Evolutionary conservation across 37 sponge, comb jelly and placozoan genomes (phyloP).

Genomic region (Halisarca cf. caerulea): DNA sequence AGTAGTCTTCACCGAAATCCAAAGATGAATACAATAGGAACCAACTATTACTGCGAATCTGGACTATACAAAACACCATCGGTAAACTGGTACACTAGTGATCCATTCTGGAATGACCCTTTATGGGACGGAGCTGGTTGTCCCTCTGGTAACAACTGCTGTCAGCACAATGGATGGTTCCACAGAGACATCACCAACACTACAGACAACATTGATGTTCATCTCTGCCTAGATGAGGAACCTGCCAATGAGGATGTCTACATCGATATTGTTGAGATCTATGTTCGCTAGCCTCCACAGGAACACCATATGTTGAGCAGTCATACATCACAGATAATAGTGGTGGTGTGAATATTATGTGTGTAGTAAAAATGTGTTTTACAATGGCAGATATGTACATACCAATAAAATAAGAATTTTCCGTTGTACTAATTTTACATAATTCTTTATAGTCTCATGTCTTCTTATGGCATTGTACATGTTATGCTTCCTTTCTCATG

Average conservation of each 20-base stretch:
- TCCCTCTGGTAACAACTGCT: slow-evolving; percentile 2
- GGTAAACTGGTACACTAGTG: neutral
- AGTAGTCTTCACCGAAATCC: neutral
- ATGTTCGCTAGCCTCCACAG: neutral
- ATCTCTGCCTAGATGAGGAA: neutral
- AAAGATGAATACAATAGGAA: neutral
- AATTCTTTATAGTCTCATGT: neutral
- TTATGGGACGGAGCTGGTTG: slow-evolving; percentile 2
- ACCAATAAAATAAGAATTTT: too few relatives aligned
- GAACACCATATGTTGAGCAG: neutral
- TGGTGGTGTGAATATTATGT: neutral
- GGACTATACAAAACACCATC: neutral
- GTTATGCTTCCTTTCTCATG: too few relatives aligned
- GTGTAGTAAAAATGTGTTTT: neutral
- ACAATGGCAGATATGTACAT: too few relatives aligned
- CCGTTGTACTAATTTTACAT: neutral
- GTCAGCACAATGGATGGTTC: slow-evolving; percentile 10
- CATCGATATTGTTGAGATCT: slow-evolving; percentile 2
- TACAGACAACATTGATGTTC: neutral
- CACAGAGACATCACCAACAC: neutral
- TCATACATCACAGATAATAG: neutral
- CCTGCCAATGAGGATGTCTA: neutral
- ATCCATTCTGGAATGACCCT: slow-evolving; percentile 11
- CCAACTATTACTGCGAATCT: neutral
- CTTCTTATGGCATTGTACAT: neutral